Evolutionary conservation across 2,888 invertebrate genomes (phyloP).

Genomic region (Papilio protenor): DNA sequence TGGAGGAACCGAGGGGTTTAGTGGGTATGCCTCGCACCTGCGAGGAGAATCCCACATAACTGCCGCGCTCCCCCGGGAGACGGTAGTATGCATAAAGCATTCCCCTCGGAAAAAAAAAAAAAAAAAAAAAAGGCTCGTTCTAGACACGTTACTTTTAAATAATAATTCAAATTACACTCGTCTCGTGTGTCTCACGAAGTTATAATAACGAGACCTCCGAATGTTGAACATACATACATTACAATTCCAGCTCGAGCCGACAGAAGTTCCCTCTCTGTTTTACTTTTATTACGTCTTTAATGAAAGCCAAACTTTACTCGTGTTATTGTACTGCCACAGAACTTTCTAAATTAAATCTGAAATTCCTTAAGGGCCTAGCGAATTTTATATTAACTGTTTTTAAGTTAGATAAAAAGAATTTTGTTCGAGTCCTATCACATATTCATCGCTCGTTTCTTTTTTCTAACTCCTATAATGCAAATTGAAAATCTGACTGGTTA

Average conservation of each 20-base stretch:
- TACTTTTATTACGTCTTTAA: slow-evolving; percentile 31
- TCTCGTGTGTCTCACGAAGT: slow-evolving; percentile 18
- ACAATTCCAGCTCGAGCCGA: slow-evolving; percentile 11
- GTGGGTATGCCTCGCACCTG: too few relatives aligned
- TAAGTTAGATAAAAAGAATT: background rate
- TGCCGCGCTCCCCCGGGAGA: too few relatives aligned
- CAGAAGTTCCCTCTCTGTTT: slow-evolving; percentile 9
- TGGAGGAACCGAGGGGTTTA: too few relatives aligned
- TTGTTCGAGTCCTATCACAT: too few relatives aligned
- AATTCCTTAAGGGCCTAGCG: slow-evolving; percentile 1
- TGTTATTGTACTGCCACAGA: slow-evolving; percentile 6
- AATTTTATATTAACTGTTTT: background rate
- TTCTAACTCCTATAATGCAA: too few relatives aligned
- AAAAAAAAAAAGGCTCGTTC: too few relatives aligned
- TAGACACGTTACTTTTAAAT: background rate
- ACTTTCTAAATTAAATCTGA: slow-evolving; percentile 27
- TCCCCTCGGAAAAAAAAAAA: too few relatives aligned
- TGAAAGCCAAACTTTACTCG: slow-evolving; percentile 27
- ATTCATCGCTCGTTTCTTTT: too few relatives aligned
- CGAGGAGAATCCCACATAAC: too few relatives aligned
- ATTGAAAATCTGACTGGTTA: too few relatives aligned
- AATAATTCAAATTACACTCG: background rate
- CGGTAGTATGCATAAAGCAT: too few relatives aligned
- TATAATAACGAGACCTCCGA: slow-evolving; percentile 9
- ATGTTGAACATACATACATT: slow-evolving; percentile 11